Evolutionary conservation across 1,140 invertebrate species (phyloP).

Genomic region (Trichogramma pretiosum): DNA sequence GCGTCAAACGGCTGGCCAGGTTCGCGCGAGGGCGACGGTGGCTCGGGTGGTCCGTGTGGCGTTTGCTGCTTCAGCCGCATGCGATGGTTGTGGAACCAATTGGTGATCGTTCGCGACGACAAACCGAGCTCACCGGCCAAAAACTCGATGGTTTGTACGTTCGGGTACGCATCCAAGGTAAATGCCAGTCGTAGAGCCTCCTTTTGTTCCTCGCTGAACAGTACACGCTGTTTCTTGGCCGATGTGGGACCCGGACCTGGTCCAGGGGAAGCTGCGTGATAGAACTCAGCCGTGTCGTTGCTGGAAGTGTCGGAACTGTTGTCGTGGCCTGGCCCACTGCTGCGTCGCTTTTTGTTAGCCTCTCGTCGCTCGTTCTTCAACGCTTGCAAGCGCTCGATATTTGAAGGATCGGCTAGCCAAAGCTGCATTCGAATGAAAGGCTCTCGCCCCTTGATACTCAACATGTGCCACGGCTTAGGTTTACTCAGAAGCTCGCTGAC

Average conservation of each 20-base stretch:
- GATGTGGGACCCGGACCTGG: constrained; percentile 64
- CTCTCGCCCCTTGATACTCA: constrained; percentile 95
- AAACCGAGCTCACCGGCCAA: constrained; percentile 82
- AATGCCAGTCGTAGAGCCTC: constrained; percentile 90
- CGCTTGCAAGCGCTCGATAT: constrained; percentile 78
- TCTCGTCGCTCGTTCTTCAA: constrained; percentile 83
- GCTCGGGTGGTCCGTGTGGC: constrained; percentile 60
- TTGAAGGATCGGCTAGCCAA: constrained; percentile 90
- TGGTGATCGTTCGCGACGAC: constrained; percentile 93
- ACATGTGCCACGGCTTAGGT: constrained; percentile 98
- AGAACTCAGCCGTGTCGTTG: constrained; percentile 82
- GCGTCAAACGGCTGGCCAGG: constrained; percentile 77
- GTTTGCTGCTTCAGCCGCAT: constrained; percentile 92
- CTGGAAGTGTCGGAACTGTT: constrained; percentile 79
- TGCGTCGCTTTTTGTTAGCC: constrained; percentile 76
- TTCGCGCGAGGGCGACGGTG: constrained; percentile 55
- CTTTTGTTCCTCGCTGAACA: constrained; percentile 97
- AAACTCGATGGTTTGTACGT: constrained; percentile 90
- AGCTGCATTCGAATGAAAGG: constrained; percentile 98
- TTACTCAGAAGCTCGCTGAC: constrained; percentile 95
- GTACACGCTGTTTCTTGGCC: constrained; percentile 83
- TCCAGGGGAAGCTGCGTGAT: constrained; percentile 73
- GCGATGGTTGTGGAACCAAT: constrained; percentile 99
- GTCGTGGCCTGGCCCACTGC: constrained; percentile 70
- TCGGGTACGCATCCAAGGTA: constrained; percentile 91